Evolutionary conservation across 2,888 invertebrate genomes (phyloP), one percentile per base, ranked within the genome.

Genomic region (Pyrocoelia pectoralis): DNA sequence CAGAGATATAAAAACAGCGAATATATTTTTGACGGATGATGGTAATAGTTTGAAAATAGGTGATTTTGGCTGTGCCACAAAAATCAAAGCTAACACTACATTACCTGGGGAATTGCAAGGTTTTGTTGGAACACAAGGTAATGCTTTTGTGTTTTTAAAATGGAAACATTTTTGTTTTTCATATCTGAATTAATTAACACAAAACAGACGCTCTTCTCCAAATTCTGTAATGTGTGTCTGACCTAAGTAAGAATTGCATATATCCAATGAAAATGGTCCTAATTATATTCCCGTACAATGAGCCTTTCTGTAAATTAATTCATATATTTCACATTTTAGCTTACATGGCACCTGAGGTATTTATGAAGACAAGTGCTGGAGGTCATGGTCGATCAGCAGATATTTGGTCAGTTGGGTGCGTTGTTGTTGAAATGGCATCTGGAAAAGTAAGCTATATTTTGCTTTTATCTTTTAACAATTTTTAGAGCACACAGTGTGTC

Each of bases 301-400:
- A n/a, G 24, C 12, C 8, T 40, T 6, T 40, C 4, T 40, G 13
- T n/a, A 46, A 15, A 13, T 46, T 46, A 49, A 53, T 4, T 24
- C n/a, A n/a, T n/a, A n/a, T n/a, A n/a, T n/a, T n/a, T n/a, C n/a
- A n/a, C n/a, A n/a, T n/a, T n/a, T 3, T 81, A 94, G 95, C 96
- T 54, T 98, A 95, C 80, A 98, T 97, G 97, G 97, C 97, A 0
- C 97, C 97, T 0, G 97, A 97, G 83, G 93, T 97, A 73, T 96
- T 94, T 78, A 93, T 92, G 84, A 91, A 90, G 81, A 89, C 90
- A 28, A 88, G 90, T 68, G 81, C 81, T 19, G 85, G 86, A 66
- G 97, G 97, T 0, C 95, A 97, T 83, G 97, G 97, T 0, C 86
- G 97, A 73, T 93, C 94, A 1, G 95, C 95, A 1, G 98, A 98